phyloP scores from a whole-genome alignment of 2,113 vertebrate species.

The Sebastes schlegelii region DNA sequence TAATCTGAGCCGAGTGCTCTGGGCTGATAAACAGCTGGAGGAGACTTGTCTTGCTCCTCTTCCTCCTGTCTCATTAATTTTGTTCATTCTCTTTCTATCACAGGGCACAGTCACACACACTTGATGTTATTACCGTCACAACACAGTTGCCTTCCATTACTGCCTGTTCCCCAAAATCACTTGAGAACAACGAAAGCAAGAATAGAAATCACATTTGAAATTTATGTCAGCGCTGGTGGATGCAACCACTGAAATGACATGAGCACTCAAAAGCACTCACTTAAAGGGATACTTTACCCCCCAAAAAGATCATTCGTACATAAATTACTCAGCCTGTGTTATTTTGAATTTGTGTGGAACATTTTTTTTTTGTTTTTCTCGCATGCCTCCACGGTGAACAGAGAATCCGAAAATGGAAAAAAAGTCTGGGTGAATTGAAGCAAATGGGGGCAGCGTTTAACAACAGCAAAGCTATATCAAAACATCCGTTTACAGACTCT shows the following conservation, averaged over 20 bases:
- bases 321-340: no score
- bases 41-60: conserved; percentile 17
- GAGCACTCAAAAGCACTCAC: not conserved
- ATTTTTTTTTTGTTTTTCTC: no score
- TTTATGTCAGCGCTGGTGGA: conserved; percentile 16
- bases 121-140: conserved; percentile 18
- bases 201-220: not conserved
- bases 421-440: not conserved
- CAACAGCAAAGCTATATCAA: no score
- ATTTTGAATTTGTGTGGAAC: no score
- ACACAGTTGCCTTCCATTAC: conserved; percentile 21
- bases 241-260: not conserved
- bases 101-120: not conserved
- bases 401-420: no score
- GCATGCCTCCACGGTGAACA: no score
- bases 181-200: conserved; percentile 33
- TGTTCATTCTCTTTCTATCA: not conserved
- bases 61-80: conserved; percentile 43
- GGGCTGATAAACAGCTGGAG: conserved; percentile 62
- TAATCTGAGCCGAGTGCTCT: conserved; percentile 59
- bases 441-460: no score
- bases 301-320: not conserved
- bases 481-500: no score
- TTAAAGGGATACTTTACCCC: not conserved
- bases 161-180: conserved; percentile 21